Evolutionary conservation across 1,140 invertebrate genomes (phyloP), one percentile per base, ranked within the genome.

Genomic region (Camponotus vicinus): DNA sequence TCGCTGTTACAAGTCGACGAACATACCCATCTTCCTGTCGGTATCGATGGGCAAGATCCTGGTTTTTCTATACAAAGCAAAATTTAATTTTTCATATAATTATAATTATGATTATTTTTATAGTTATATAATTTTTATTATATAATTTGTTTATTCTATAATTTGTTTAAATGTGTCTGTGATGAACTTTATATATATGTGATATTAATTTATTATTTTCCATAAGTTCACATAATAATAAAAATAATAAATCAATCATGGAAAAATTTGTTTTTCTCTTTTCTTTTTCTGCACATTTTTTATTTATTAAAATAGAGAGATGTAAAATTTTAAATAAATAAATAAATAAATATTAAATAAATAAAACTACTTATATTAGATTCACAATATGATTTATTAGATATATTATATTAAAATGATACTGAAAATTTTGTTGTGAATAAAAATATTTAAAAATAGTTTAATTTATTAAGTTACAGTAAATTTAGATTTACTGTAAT

Each of bases 11-110:
- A 97, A 1, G 95, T 95, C 84, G 96, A 95, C 2, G 96, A 95
- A 83, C 96, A 97, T 0, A 96, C 92, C 96, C 96, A 96, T 69
- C 95, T 95, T 7, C 96, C 96, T 1, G 93, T 94, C 4, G 96
- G 95, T 69, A 91, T 87, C 15, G 93, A 91, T 0, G 96, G 96
- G 78, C 96, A 96, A 1, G 87, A 91, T 63, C 96, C 96, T 75
- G 93, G 90, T 89, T 96, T 96, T 61, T 94, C 96, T 96, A 93
- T n/a, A 75, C 52, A 66, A 34, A 64, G 21, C 13, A 78, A 32
- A 32, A 64, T 66, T 45, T 21, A 37, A 34, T 66, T 7, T 77
- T 32, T 64, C 0, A 42, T 18, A 11, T 45, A 11, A 45, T 45
- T 45, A 45, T 45, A 45, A 7, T 45, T 7, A 45, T 40, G 3